A percentile compares a stretch with the other conserved stretches of the same genome.
These are phyloP conservation scores for Cantharis flavilabris DNA, from an alignment of 2,888 invertebrate species.

Conservation along the genomic window DNA sequence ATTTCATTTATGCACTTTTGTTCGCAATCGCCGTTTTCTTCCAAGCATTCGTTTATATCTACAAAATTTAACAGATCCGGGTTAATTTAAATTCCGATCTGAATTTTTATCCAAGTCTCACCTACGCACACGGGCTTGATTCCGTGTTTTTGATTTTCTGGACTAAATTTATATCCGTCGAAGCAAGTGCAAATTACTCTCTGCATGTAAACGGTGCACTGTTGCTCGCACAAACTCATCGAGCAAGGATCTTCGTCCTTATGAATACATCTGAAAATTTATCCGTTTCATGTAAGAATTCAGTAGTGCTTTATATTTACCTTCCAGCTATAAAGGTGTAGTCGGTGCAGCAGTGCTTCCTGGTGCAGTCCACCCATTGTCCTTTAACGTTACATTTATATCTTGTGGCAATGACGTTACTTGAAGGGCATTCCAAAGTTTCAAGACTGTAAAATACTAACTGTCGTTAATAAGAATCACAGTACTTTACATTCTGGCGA, in stretches of 20 bases:
- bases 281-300: not conserved
- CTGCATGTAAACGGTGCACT: slow-evolving; percentile 65
- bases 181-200: slow-evolving; percentile 69
- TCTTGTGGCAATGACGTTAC: slow-evolving; percentile 62
- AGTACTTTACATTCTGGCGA: not conserved
- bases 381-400: slow-evolving; percentile 65
- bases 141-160: slow-evolving; percentile 62
- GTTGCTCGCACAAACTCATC: slow-evolving; percentile 68
- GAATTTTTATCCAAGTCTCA: slow-evolving; percentile 37
- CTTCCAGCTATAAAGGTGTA: slow-evolving; percentile 66
- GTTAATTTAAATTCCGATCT: not conserved
- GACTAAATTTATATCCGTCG: slow-evolving; percentile 64
- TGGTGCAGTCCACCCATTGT: slow-evolving; percentile 65
- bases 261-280: slow-evolving; percentile 61
- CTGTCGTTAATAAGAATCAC: not conserved
- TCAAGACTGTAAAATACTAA: slow-evolving; percentile 43
- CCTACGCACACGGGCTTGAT: slow-evolving; percentile 67
- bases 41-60: slow-evolving; percentile 64
- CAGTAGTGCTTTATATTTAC: slow-evolving; percentile 46
- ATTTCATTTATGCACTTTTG: slow-evolving; percentile 67
- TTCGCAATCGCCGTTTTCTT: slow-evolving; percentile 64
- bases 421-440: slow-evolving; percentile 63
- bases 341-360: slow-evolving; percentile 66
- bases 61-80: slow-evolving; percentile 14
- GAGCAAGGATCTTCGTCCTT: slow-evolving; percentile 67